Conservation (phyloP, 2,113 vertebrate genomes). For the Ciconia stormi region DNA sequence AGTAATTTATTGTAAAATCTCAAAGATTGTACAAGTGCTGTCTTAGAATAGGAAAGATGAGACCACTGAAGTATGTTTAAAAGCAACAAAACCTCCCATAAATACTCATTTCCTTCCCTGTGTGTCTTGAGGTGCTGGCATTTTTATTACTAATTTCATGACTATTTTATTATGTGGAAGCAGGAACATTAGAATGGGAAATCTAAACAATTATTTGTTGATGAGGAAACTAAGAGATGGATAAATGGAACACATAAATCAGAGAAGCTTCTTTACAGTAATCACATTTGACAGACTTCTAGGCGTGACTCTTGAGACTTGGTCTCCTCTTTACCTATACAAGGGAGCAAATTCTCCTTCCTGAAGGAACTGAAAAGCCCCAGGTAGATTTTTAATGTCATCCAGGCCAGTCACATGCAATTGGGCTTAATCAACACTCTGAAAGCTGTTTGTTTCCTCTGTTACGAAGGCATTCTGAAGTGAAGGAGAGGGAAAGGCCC, state of each 20-base stretch:
- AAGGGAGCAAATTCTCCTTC: not conserved
- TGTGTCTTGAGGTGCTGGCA: not conserved
- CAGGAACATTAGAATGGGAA: not conserved
- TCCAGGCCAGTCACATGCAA: not conserved
- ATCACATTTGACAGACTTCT: not conserved
- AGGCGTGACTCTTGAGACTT: not conserved
- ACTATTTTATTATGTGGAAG: not conserved
- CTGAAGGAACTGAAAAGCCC: not conserved
- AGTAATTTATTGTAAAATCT: not conserved
- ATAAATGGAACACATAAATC: not conserved
- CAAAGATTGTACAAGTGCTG: not conserved
- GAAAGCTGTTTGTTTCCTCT: not conserved
- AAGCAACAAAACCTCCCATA: not conserved
- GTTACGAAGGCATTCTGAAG: not conserved
- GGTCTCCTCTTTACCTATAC: not conserved
- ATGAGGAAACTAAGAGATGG: not conserved
- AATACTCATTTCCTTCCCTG: not conserved
- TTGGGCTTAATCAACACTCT: not conserved
- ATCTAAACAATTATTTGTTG: not conserved
- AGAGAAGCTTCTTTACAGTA: not conserved
- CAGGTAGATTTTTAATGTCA: not conserved
- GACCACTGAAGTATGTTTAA: not conserved
- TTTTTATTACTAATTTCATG: not conserved
- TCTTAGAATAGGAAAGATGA: not conserved
- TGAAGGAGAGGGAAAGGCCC: not conserved